Base-by-base conservation (phyloP, 1,140 invertebrate species). In the Halictus rubicundus region DNA sequence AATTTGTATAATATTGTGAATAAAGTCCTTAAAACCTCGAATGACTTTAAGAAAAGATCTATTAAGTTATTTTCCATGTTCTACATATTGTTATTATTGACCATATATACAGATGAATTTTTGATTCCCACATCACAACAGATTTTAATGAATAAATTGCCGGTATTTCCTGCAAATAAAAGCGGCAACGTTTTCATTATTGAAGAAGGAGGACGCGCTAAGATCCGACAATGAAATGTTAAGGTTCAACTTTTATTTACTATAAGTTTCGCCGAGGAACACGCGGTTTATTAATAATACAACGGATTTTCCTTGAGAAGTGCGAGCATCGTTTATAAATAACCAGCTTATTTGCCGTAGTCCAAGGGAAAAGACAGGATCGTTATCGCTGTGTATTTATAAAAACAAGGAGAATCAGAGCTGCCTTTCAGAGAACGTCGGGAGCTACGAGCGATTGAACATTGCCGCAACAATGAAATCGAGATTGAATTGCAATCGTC, bases 211-310 rank as follows among this genome's bases (percentile, higher is more conserved):
- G 21, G 23, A 2, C n/a, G 21, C 16, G 21, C 23, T 39, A 68
- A 54, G 14, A 32, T 16, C 57, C 7, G 23, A 61, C 14, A 6
- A 46, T n/a, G 14, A 52, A 77, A 69, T 77, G 42, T 37, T 66
- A 69, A 70, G 32, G 66, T 77, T 77, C 66, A 32, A 49, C 32
- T 70, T 77, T 37, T 69, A 77, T 70, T 77, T 52, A 49, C 42
- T 25, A 37, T 69, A 77, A 72, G 37, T 78, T 63, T 25, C 42
- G 46, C 68, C 32, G 42, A 78, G 57, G n/a, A 71, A 71, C 46
- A 69, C 54, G 23, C 25, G 68, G 68, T 78, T 64, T 72, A 78
- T 78, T 72, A 78, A 71, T 72, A 78, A 72, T 42, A 71, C 60
- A 23, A 49, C 42, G 32, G n/a, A 71, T 64, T 64, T 70, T 78